Conservation (phyloP, 2,888 invertebrate species). For the Trichopria drosophilae region DNA sequence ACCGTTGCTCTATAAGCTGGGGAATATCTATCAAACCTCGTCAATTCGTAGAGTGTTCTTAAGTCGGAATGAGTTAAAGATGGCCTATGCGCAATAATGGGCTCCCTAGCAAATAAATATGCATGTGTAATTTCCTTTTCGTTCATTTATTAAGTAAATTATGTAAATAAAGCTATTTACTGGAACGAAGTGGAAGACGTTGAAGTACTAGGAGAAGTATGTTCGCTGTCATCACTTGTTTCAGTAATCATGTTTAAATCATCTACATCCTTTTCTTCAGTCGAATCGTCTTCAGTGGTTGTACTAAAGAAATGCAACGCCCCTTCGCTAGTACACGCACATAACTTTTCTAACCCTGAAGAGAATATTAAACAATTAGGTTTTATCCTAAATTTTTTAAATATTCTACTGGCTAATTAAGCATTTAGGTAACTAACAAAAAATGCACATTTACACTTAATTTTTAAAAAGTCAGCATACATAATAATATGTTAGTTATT, state of each 20-base stretch:
- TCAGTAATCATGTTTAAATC: conserved; percentile 52
- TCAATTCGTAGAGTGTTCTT: conserved; percentile 72
- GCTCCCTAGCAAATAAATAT: conserved; percentile 43
- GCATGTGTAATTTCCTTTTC: neutral
- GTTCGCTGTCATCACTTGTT: conserved; percentile 38
- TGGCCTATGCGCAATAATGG: conserved; percentile 63
- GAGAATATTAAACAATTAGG: no score
- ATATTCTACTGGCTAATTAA: no score
- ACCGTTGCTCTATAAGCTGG: conserved; percentile 83
- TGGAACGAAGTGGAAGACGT: conserved; percentile 46
- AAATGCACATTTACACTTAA: no score
- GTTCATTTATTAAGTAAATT: conserved; percentile 8
- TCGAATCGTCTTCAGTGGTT: conserved; percentile 73
- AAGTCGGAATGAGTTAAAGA: conserved; percentile 66
- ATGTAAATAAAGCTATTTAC: conserved; percentile 38
- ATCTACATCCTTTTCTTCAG: conserved; percentile 74
- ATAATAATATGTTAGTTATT: no score
- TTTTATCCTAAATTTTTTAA: no score
- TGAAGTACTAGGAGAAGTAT: conserved; percentile 52
- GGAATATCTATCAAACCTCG: conserved; percentile 73
- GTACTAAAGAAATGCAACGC: conserved; percentile 81
- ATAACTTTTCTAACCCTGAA: conserved; percentile 84
- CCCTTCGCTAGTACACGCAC: conserved; percentile 80
- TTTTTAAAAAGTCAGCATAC: conserved; percentile 1
- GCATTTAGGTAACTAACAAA: neutral